Evolutionary conservation across 2,888 invertebrate genomes (phyloP).

Genomic region (Abscondita cerata): DNA sequence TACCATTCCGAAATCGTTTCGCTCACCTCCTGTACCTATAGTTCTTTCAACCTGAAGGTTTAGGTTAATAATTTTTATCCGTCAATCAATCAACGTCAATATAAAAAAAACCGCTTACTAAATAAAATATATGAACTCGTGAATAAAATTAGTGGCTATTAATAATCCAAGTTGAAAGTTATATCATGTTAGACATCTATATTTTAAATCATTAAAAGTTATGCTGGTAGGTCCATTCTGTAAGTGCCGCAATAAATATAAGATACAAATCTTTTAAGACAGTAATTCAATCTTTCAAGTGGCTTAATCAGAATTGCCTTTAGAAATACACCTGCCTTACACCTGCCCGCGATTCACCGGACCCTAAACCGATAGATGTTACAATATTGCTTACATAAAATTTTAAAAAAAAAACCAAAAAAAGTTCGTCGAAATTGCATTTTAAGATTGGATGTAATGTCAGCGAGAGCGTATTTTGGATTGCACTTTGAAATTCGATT

Average conservation of each 20-base stretch:
- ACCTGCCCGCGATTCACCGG: conserved; percentile 31
- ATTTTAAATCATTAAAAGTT: conserved; percentile 16
- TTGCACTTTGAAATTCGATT: conserved; percentile 32
- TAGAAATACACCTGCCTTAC: conserved; percentile 39
- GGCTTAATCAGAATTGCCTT: conserved; percentile 39
- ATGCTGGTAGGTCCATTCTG: conserved; percentile 25
- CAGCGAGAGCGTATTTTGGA: conserved; percentile 24
- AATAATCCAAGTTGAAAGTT: too few species aligned
- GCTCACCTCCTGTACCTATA: not conserved
- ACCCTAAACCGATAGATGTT: not conserved
- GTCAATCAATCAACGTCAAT: not conserved
- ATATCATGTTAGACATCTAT: conserved; percentile 1
- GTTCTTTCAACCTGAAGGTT: not conserved
- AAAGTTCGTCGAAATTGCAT: conserved; percentile 15
- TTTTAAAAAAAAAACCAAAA: not conserved
- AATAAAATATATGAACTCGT: too few species aligned
- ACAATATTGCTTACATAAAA: not conserved
- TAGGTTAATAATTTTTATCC: conserved; percentile 19
- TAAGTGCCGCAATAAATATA: conserved; percentile 37
- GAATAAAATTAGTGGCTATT: too few species aligned
- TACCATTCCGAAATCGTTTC: not conserved
- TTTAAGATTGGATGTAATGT: conserved; percentile 39
- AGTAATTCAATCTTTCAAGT: conserved; percentile 38
- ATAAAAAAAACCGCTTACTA: too few species aligned
- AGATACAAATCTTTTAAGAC: conserved; percentile 36